Conservation (phyloP, 2,113 vertebrate species). For the Cryptoleucopteryx plumbea region DNA sequence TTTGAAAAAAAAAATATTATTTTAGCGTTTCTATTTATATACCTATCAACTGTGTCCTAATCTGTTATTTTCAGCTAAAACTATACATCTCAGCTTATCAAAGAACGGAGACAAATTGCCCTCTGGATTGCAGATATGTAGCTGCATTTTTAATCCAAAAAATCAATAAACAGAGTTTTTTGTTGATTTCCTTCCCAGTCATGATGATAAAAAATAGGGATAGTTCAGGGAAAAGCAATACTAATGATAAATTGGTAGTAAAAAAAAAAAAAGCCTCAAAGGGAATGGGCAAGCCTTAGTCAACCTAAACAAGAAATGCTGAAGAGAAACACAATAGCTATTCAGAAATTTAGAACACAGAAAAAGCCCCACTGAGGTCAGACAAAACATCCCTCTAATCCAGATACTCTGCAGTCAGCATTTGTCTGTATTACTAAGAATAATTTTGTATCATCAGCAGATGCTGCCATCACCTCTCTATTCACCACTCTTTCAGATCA, state of each 20-base stretch:
- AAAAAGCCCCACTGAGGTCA: background rate
- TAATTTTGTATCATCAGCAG: constrained; percentile 18
- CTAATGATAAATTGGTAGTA: background rate
- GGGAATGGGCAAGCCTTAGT: background rate
- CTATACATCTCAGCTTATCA: background rate
- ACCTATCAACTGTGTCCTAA: background rate
- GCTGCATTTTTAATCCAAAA: background rate
- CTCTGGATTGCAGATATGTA: background rate
- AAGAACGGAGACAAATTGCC: background rate
- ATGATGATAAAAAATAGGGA: background rate
- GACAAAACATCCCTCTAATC: constrained; percentile 5
- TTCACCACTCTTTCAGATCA: background rate
- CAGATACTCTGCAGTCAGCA: constrained; percentile 11
- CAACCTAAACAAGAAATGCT: background rate
- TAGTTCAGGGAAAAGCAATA: background rate
- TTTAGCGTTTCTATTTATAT: background rate
- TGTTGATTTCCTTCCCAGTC: background rate
- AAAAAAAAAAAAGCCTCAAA: background rate
- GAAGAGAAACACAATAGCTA: background rate
- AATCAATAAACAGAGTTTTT: background rate
- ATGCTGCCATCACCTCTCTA: background rate
- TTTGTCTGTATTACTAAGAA: background rate
- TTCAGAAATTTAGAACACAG: background rate
- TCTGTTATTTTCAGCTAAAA: background rate
- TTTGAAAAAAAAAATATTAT: background rate